Evolutionary conservation across 2,888 invertebrate species (phyloP).

Genomic region (Sericinus montela): DNA sequence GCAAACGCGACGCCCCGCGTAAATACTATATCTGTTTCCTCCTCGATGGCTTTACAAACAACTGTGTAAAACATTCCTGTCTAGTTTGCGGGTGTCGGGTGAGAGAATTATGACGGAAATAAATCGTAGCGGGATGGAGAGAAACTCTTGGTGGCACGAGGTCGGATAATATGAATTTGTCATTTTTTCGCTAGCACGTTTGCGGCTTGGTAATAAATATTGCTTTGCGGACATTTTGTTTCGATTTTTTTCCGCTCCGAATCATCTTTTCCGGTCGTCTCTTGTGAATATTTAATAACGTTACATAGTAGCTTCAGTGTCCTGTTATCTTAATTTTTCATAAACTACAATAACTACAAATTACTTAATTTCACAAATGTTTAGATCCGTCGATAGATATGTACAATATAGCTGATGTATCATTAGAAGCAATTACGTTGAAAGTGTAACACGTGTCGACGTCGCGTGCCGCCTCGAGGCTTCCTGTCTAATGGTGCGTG

Average conservation of each 20-base stretch:
- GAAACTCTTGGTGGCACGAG: slow-evolving; percentile 15
- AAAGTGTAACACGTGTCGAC: slow-evolving; percentile 69
- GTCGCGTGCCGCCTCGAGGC: slow-evolving; percentile 61
- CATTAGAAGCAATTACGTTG: slow-evolving; percentile 73
- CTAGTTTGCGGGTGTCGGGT: slow-evolving; percentile 52
- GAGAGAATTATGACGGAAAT: slow-evolving; percentile 57
- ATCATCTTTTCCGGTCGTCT: too few species aligned
- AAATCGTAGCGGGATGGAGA: slow-evolving; percentile 23
- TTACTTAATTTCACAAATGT: slow-evolving; percentile 7
- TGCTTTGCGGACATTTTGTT: slow-evolving; percentile 67
- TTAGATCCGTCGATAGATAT: slow-evolving; percentile 14
- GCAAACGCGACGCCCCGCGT: slow-evolving; percentile 58
- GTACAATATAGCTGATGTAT: slow-evolving; percentile 25
- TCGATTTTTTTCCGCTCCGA: slow-evolving; percentile 21
- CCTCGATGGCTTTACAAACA: slow-evolving; percentile 75
- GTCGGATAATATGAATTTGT: slow-evolving; percentile 73
- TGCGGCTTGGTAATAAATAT: slow-evolving; percentile 74
- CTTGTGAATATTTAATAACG: too few species aligned
- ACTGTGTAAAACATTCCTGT: slow-evolving; percentile 36
- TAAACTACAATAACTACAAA: neutral
- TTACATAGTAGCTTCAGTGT: too few species aligned
- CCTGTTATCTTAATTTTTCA: too few species aligned
- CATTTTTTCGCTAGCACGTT: slow-evolving; percentile 76
- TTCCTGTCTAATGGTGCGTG: slow-evolving; percentile 71
- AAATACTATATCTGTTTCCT: slow-evolving; percentile 72